phyloP scores from a whole-genome alignment of 2,113 vertebrate genomes.

The Corvus moneduloides region DNA sequence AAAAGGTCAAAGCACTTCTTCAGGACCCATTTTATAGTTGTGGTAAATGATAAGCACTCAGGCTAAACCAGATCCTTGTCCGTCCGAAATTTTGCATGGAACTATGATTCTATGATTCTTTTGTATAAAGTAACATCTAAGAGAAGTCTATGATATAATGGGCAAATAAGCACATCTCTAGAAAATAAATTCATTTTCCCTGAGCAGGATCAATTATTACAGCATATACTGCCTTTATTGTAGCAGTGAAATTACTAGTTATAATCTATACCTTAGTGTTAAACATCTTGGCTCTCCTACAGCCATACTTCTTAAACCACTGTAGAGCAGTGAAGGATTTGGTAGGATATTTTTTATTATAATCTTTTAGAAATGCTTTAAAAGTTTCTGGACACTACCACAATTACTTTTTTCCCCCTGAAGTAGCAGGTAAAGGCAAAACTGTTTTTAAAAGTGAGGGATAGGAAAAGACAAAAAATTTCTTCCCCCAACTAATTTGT shows the following conservation, averaged over 20 bases:
- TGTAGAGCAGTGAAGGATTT: not conserved
- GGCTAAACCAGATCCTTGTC: not conserved
- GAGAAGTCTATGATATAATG: not conserved
- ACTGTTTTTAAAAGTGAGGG: not conserved
- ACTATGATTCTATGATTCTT: not conserved
- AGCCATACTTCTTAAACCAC: not conserved
- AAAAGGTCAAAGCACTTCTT: conserved; percentile 54
- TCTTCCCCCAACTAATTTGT: not conserved
- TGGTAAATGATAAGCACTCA: not conserved
- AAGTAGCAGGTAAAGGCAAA: not conserved
- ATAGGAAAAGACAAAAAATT: not conserved
- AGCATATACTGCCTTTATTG: not conserved
- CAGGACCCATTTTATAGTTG: not conserved
- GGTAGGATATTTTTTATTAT: not conserved
- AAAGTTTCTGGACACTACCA: not conserved
- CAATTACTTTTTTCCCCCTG: not conserved
- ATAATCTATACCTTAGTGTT: not conserved
- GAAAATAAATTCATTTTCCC: not conserved
- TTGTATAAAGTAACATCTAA: not conserved
- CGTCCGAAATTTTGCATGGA: not conserved
- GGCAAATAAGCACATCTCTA: not conserved
- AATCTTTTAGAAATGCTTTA: not conserved
- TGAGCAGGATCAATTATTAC: not conserved
- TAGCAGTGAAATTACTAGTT: not conserved
- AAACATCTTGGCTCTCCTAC: not conserved